Percentiles rank a stretch among this genome's conserved stretches.
Conservation (phyloP, 1,140 invertebrate genomes). For the Anastrepha obliqua region DNA sequence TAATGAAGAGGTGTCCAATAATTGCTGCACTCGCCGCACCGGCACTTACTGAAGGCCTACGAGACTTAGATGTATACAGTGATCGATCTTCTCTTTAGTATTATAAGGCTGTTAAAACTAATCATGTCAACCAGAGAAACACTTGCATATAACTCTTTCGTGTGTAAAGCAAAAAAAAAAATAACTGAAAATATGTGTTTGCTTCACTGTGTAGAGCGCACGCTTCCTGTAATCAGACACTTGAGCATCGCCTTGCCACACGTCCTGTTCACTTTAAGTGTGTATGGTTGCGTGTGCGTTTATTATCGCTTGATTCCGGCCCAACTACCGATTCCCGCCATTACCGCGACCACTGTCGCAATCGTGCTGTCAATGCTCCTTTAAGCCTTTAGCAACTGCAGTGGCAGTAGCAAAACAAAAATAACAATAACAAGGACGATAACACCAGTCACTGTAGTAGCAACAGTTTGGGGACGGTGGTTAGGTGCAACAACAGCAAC, state of each 20-base stretch:
- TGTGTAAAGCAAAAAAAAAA: too few relatives aligned
- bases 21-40: too few relatives aligned
- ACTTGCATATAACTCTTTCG: too few relatives aligned
- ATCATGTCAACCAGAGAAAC: neutral
- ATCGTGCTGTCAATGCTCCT: constrained; percentile 50
- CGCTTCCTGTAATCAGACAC: constrained; percentile 51
- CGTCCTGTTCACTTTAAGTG: constrained; percentile 50
- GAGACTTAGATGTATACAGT: too few relatives aligned
- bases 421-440: constrained; percentile 32
- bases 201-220: constrained; percentile 31
- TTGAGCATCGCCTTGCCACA: constrained; percentile 49
- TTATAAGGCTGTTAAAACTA: too few relatives aligned
- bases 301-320: constrained; percentile 49
- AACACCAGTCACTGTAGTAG: constrained; percentile 32
- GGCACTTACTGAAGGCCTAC: too few relatives aligned
- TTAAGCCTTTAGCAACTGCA: constrained; percentile 39
- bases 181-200: neutral
- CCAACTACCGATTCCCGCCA: constrained; percentile 38
- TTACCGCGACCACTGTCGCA: constrained; percentile 48
- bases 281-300: constrained; percentile 4
- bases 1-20: too few relatives aligned
- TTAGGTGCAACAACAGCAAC: neutral
- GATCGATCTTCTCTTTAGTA: too few relatives aligned
- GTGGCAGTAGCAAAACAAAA: constrained; percentile 40
- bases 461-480: constrained; percentile 35